Base-by-base conservation (phyloP, 2,113 vertebrate genomes). In the Silurus asotus region DNA sequence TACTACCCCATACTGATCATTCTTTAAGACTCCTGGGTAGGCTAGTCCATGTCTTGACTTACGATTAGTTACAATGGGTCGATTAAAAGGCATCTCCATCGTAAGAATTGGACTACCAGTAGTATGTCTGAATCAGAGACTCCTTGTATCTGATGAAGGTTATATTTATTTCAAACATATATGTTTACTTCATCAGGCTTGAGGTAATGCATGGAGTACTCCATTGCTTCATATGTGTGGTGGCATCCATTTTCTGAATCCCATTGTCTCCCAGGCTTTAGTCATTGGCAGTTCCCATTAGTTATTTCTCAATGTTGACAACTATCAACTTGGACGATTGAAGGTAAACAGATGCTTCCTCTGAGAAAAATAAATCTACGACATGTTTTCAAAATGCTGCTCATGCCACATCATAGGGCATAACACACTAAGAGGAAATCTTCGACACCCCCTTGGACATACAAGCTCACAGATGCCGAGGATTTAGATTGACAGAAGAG, bases 161-260 rank as follows among this genome's bases (percentile, higher is more conserved):
- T 37, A 37, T 37, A 37, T 37, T 2, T 37, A 37, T 37, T 37
- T 37, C 37, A 37, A 37, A 37, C 37, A 37, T 37, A 37, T 37
- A 37, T 37, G 37, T 37, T 37, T 37, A 37, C 37, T 37, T 37
- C 1, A 37, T 37, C 37, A 37, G 37, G 37, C 37, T 37, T 37
- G 37, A 37, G 37, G 37, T 37, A 37, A 37, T 37, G 37, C 37
- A 37, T 37, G 37, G 37, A 37, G 37, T 37, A 37, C 37, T 37
- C 37, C 37, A 37, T 37, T 94, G 93, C 92, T 90, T 84, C 87
- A 81, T 89, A 88, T 93, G 83, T 91, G 90, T 83, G 91, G 91
- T 89, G 90, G 90, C 89, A 37, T 69, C 3, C 11, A n/a, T 67
- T 69, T 37, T 37, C 25, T 69, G 23, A 64, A 64, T 4, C n/a